Percentiles rank a stretch among this genome's conserved stretches.
Evolutionary conservation across 1,140 invertebrate genomes (phyloP).

Genomic region (Muscidifurax raptorellus): DNA sequence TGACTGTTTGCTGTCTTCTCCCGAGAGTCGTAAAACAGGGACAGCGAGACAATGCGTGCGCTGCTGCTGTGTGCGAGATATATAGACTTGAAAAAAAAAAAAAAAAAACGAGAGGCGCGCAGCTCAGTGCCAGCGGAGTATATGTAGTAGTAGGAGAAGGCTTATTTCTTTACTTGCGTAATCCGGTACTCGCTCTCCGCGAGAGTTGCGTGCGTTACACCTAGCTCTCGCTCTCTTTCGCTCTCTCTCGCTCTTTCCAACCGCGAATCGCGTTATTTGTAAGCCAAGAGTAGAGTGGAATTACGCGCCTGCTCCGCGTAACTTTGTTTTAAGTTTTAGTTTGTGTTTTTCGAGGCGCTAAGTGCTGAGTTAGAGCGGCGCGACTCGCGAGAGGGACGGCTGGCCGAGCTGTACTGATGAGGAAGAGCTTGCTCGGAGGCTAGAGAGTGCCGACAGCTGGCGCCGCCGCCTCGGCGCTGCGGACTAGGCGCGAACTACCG

Average conservation of each 20-base stretch:
- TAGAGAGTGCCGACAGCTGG: constrained; percentile 37
- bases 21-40: constrained; percentile 58
- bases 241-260: not conserved
- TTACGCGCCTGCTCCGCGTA: not conserved
- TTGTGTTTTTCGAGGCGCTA: constrained; percentile 12
- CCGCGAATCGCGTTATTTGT: constrained; percentile 25
- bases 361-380: constrained; percentile 16
- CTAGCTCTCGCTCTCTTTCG: too few species aligned
- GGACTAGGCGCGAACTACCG: constrained; percentile 28
- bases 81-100: constrained; percentile 15
- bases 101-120: constrained; percentile 12
- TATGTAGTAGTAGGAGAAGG: constrained; percentile 5
- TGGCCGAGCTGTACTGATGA: not conserved
- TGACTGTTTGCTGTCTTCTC: constrained; percentile 60
- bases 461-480: constrained; percentile 18
- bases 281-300: constrained; percentile 8
- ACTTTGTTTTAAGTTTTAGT: not conserved
- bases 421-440: not conserved
- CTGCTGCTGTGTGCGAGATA: not conserved
- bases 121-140: not conserved
- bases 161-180: constrained; percentile 44
- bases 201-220: not conserved
- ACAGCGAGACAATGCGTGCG: constrained; percentile 42
- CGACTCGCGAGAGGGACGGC: not conserved
- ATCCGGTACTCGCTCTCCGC: constrained; percentile 24